phyloP scores from a whole-genome alignment of 2,888 invertebrate species.

The Spilarctia lutea region DNA sequence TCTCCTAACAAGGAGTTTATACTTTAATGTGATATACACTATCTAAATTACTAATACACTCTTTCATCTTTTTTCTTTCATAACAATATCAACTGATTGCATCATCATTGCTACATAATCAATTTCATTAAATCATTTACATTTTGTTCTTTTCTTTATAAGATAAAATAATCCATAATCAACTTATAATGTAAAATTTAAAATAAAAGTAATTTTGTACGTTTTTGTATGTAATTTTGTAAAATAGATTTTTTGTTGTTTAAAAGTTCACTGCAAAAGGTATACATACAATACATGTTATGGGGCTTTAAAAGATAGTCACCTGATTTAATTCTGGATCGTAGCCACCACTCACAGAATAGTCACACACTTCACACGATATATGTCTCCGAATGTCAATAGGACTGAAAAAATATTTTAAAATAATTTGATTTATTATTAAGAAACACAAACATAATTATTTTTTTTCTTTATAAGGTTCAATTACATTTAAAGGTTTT shows the following conservation, averaged over 20 bases:
- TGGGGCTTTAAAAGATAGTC: conserved; percentile 16
- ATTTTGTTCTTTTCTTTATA: neutral
- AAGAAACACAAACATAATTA: neutral
- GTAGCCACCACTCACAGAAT: conserved; percentile 95
- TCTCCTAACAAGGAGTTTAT: neutral
- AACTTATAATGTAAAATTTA: neutral
- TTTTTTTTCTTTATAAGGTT: neutral
- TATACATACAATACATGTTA: neutral
- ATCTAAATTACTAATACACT: neutral
- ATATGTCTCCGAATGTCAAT: conserved; percentile 95
- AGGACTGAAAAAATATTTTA: conserved; percentile 85
- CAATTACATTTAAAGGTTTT: neutral
- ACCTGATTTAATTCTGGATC: conserved; percentile 93
- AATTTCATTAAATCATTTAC: neutral
- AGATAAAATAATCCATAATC: neutral
- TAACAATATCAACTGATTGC: neutral
- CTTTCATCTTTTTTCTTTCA: neutral
- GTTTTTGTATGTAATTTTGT: too few relatives aligned
- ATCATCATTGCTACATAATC: neutral
- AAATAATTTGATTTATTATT: neutral
- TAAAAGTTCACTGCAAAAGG: too few relatives aligned
- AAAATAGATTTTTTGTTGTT: too few relatives aligned
- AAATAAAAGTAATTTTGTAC: neutral
- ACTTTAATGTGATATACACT: neutral
- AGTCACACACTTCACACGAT: conserved; percentile 96